Base-by-base conservation (phyloP, 64 coral and sea anemone genomes). In the Montipora cactus region DNA sequence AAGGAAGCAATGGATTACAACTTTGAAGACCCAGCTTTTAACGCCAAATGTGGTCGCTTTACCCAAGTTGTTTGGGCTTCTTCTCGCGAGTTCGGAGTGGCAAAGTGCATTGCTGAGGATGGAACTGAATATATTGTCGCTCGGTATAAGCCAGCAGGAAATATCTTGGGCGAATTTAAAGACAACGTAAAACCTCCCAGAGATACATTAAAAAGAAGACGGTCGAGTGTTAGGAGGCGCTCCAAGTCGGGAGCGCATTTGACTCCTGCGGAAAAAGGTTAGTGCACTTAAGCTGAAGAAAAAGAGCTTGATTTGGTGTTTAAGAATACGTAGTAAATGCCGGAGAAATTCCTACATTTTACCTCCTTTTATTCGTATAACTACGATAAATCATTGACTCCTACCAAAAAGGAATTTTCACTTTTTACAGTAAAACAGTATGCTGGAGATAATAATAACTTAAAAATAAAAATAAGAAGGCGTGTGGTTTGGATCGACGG, bases 1-100 rank as follows among this genome's bases (percentile, higher is more conserved):
- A 90, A 81, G 48, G 96, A 98, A 77, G 84, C 91, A 50, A 67
- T 70, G 58, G 96, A 98, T 70, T 98, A 95, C 79, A 98, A 94
- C 71, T 98, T 98, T 57, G 93, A 95, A 49, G 94, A 58, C 62
- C 96, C 93, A 3, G 96, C 96, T 10, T 98, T 84, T 59, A 91
- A 98, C 47, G 96, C 96, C 2, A 84, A 94, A 70, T 98, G 96
- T 48, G 93, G 96, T 19, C 86, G 91, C 47, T 98, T 98, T 62
- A 98, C 93, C 13, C 96, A 98, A 78, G 90, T 95, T 70, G 91
- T 98, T 50, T 98, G 96, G 96, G 49, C 87, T 11, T 72, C 71
- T 4, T 92, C 96, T 13, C 87, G 80, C 19, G 93, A 94, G 49
- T 79, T 98, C 37, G 96, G 96, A 12, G 89, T 89, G 3, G 96